Conservation (phyloP, 37 sponge, comb jelly and placozoan genomes). For the Cliona cf. orientalis region DNA sequence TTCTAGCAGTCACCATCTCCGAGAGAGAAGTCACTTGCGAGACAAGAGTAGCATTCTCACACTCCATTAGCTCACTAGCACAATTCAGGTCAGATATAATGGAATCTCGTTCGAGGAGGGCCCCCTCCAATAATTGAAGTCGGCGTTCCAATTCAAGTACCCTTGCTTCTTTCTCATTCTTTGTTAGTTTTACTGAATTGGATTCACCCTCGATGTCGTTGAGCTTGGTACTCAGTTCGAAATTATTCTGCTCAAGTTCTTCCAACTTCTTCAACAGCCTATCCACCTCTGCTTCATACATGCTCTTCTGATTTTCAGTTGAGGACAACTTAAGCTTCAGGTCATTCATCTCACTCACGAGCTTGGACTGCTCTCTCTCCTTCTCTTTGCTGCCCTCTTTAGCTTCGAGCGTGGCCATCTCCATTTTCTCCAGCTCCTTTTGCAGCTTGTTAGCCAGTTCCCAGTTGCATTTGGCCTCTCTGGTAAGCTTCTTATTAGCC, state of each 20-base stretch:
- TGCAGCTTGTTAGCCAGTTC: conserved; percentile 52
- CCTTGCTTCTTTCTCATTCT: not conserved
- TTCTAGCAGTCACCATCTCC: conserved; percentile 48
- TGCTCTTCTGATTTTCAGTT: conserved; percentile 1
- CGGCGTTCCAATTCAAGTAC: conserved; percentile 29
- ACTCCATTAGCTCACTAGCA: conserved; percentile 29
- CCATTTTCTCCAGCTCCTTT: conserved; percentile 35
- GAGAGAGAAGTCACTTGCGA: conserved; percentile 60
- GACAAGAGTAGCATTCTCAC: conserved; percentile 42
- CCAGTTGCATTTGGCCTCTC: conserved; percentile 26
- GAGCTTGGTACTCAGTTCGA: conserved; percentile 44
- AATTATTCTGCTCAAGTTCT: conserved; percentile 42
- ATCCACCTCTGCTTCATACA: conserved; percentile 11
- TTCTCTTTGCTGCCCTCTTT: conserved; percentile 8
- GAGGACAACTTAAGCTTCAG: conserved; percentile 16
- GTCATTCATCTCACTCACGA: conserved; percentile 4
- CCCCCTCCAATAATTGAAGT: conserved; percentile 3
- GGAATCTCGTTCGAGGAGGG: conserved; percentile 40
- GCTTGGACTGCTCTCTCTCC: not conserved
- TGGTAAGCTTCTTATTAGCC: conserved; percentile 7
- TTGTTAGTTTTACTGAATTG: not conserved
- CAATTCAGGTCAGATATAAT: conserved; percentile 16
- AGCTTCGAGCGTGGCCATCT: not conserved
- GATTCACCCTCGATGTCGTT: not conserved
- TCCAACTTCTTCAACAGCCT: conserved; percentile 24